Evolutionary conservation across 2,797 vertebrate genomes (phyloP).

Genomic region (Coendou prehensilis): DNA sequence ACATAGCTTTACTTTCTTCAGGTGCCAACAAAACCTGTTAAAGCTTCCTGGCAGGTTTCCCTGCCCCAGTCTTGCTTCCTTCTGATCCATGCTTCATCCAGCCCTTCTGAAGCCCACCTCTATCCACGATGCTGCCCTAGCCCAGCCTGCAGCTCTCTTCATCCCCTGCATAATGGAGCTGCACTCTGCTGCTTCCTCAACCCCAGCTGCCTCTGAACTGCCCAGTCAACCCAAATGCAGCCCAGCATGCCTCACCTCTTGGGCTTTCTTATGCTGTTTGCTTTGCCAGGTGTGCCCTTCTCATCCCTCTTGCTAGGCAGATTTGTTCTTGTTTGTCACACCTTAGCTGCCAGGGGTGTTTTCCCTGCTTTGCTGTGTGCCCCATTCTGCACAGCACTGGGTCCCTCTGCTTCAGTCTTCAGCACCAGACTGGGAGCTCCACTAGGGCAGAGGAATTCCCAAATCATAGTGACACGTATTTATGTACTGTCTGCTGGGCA

Average conservation of each 20-base stretch:
- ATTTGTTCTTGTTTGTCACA: not conserved
- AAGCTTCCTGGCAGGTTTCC: not conserved
- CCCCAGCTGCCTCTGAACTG: not conserved
- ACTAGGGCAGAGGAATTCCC: not conserved
- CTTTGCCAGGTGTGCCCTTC: not conserved
- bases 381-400: not conserved
- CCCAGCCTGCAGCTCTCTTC: not conserved
- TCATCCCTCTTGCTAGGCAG: not conserved
- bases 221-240: no score
- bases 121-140: not conserved
- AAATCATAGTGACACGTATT: not conserved
- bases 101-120: not conserved
- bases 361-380: not conserved
- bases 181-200: not conserved
- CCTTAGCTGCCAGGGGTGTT: not conserved
- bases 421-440: not conserved
- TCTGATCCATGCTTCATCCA: not conserved
- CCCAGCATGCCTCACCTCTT: accelerated
- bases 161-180: not conserved
- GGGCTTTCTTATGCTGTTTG: not conserved
- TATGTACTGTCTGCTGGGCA: not conserved
- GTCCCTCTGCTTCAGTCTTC: not conserved
- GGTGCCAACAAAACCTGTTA: not conserved
- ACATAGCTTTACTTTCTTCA: not conserved
- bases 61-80: not conserved